Evolutionary conservation across 2,797 vertebrate species (phyloP), one percentile per base, ranked within the genome.

Genomic region (Diplodus puntazzo): DNA sequence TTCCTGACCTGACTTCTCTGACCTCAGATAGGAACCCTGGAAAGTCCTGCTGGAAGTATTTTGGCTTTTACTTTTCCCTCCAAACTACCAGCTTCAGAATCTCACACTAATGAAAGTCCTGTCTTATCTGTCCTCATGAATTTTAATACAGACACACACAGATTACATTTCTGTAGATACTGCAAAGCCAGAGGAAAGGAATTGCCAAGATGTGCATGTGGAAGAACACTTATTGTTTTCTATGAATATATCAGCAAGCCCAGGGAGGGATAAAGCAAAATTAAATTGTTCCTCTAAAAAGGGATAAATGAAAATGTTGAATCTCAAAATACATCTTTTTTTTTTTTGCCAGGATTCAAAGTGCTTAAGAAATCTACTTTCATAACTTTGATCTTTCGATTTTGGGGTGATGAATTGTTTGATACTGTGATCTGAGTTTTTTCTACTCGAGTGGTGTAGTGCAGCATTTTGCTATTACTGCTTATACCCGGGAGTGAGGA

Each of bases 111-210:
- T 88, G 87, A 88, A 92, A 85, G 80, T 67, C 81, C 57, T 59
- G 20, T 84, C 89, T 89, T 90, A 91, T 91, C 84, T 84, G 61
- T 75, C 59, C 87, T 93, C 92, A 93, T 94, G 93, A 93, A 95
- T 95, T 93, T 95, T 92, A 93, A 94, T 91, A 87, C 59, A 83
- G 81, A 86, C 79, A 75, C 79, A 75, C 79, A 75, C 50, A 87
- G 88, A 93, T 93, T 91, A 89, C 82, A 87, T 91, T 92, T 92
- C 79, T 90, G 84, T 89, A 90, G 91, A 92, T 90, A 83, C 83
- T 34, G 83, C 85, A 86, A 87, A 91, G 83, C 86, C 83, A 73
- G 70, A 75, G 68, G 82, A 89, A 80, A 84, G 80, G 82, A 88
- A 85, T 82, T 74, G 87, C 83, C 63, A 58, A 84, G 79, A 85